Conservation (phyloP, 2,888 invertebrate genomes). For the Sinopyrophorus schimmeli region DNA sequence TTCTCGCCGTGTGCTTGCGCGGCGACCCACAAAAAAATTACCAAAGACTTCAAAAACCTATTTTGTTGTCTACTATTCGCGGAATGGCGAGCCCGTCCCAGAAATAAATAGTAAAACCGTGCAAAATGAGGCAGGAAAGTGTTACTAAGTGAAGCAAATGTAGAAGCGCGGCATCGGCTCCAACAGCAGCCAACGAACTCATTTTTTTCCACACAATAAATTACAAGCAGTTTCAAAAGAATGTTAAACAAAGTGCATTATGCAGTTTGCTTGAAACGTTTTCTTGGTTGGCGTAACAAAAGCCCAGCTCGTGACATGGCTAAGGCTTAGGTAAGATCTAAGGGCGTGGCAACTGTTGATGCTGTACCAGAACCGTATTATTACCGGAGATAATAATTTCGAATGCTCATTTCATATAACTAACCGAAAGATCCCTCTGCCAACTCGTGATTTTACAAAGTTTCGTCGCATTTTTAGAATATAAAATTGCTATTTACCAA, state of each 20-base stretch:
- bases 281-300: constrained; percentile 22
- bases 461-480: too few relatives aligned
- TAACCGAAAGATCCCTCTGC: too few relatives aligned
- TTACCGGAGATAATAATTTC: constrained; percentile 50
- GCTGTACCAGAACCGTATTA: constrained; percentile 42
- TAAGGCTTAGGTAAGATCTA: constrained; percentile 38
- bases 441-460: constrained; percentile 48
- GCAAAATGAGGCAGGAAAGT: too few relatives aligned
- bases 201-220: constrained; percentile 5
- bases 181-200: constrained; percentile 15
- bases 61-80: too few relatives aligned
- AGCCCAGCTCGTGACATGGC: constrained; percentile 36
- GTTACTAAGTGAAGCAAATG: too few relatives aligned
- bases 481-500: too few relatives aligned
- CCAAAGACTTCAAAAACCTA: too few relatives aligned
- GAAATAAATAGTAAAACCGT: too few relatives aligned
- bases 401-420: constrained; percentile 48
- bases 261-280: constrained; percentile 18
- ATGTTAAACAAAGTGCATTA: constrained; percentile 15
- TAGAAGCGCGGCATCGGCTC: too few relatives aligned
- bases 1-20: too few relatives aligned
- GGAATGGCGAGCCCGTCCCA: too few relatives aligned
- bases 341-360: constrained; percentile 40
- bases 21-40: too few relatives aligned
- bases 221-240: constrained; percentile 11